These are phyloP conservation scores for Sinonovacula constricta DNA, from an alignment of 1,140 invertebrate genomes.

Conservation along the genomic window DNA sequence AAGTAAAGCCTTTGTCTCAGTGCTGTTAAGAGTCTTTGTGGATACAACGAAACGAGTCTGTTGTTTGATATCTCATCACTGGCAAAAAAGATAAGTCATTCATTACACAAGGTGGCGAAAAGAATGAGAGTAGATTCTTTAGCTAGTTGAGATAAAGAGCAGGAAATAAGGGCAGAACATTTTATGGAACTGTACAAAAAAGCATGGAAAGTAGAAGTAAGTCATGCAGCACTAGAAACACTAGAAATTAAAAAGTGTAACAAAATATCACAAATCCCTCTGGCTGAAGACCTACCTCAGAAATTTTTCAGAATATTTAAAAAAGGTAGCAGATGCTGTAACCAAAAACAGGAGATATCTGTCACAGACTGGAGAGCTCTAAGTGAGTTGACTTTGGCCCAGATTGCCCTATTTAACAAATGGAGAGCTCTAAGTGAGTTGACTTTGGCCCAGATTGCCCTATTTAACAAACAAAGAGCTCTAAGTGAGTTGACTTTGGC, in stretches of 20 bases:
- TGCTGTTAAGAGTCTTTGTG: background rate
- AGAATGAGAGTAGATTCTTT: background rate
- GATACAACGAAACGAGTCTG: background rate
- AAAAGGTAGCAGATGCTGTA: no score
- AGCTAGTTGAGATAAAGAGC: background rate
- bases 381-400: no score
- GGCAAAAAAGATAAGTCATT: background rate
- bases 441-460: no score
- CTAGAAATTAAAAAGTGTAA: constrained; percentile 6
- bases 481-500: no score
- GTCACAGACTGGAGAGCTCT: no score
- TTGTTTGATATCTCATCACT: background rate
- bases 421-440: no score
- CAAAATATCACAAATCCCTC: constrained; percentile 7
- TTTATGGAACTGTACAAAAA: constrained; percentile 20
- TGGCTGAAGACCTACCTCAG: constrained; percentile 17
- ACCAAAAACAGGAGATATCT: no score
- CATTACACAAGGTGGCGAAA: background rate
- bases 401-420: no score
- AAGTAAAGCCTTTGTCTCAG: background rate
- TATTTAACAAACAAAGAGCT: no score
- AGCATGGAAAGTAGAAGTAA: constrained; percentile 12
- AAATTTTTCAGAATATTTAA: background rate
- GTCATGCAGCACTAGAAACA: constrained; percentile 13
- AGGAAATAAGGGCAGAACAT: background rate